These are phyloP conservation scores for Leistus spinibarbis DNA, from an alignment of 2,888 invertebrate genomes.

Conservation along the genomic window DNA sequence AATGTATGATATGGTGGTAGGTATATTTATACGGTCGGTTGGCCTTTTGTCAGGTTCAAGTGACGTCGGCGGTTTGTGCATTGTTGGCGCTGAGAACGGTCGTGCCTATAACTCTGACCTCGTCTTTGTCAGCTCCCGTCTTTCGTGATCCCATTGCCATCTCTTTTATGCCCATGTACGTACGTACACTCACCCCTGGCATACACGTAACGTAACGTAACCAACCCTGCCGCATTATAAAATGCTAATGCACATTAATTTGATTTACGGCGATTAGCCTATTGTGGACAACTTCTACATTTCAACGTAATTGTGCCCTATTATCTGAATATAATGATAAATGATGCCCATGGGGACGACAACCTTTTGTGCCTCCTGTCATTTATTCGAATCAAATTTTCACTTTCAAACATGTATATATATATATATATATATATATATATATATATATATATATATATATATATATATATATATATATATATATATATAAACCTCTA, in stretches of 20 bases:
- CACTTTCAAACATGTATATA: background rate
- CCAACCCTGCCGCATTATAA: background rate
- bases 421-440: background rate
- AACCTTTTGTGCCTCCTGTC: background rate
- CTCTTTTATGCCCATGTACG: background rate
- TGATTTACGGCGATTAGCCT: slow-evolving; percentile 36
- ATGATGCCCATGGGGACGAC: slow-evolving; percentile 1
- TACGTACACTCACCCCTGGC: background rate
- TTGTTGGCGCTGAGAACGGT: slow-evolving; percentile 15
- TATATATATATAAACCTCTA: too few relatives aligned
- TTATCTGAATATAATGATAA: slow-evolving; percentile 32
- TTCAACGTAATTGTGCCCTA: slow-evolving; percentile 37
- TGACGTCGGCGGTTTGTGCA: slow-evolving; percentile 26
- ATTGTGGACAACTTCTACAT: slow-evolving; percentile 36
- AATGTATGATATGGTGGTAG: background rate
- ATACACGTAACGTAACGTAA: background rate
- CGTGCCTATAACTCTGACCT: background rate
- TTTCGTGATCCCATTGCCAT: background rate
- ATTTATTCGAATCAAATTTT: background rate
- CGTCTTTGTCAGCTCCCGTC: background rate
- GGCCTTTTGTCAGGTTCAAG: slow-evolving; percentile 33
- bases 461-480: too few relatives aligned
- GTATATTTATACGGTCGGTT: slow-evolving; percentile 8
- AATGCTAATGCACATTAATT: slow-evolving; percentile 37
- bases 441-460: too few relatives aligned